These are phyloP conservation scores for Seriola rivoliana DNA, from an alignment of 2,113 vertebrate species.

Conservation along the genomic window DNA sequence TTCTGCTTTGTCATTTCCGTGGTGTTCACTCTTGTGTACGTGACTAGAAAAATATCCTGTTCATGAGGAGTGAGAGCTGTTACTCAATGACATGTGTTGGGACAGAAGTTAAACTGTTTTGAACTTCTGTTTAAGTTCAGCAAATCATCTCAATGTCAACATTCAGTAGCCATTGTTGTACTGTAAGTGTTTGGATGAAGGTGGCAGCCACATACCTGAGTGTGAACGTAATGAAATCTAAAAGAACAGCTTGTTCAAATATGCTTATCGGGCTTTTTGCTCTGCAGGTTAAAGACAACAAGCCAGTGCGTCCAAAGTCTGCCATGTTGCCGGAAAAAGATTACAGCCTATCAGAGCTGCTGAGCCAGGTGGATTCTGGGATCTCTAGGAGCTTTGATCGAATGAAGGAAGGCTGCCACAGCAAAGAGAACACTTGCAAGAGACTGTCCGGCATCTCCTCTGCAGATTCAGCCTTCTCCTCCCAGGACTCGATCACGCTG, in stretches of 20 bases:
- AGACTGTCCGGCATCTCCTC: conserved; percentile 96
- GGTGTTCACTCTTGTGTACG: conserved; percentile 1
- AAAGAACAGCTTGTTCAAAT: conserved; percentile 17
- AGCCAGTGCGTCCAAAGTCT: conserved; percentile 83
- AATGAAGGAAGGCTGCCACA: conserved; percentile 90
- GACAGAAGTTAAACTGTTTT: neutral
- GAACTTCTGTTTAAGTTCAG: neutral
- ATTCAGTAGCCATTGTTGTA: neutral
- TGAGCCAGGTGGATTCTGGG: conserved; percentile 95
- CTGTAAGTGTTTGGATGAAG: neutral
- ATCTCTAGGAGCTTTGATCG: conserved; percentile 91
- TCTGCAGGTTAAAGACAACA: conserved; percentile 73
- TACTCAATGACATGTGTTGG: neutral
- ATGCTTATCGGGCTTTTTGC: conserved; percentile 34
- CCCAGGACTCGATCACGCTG: conserved; percentile 94
- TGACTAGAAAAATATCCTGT: conserved; percentile 31
- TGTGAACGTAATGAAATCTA: conserved; percentile 26
- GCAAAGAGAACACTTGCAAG: conserved; percentile 89
- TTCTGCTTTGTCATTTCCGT: conserved; percentile 37
- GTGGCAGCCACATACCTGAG: neutral
- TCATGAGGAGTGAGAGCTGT: neutral
- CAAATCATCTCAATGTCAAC: conserved; percentile 3
- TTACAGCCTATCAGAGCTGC: conserved; percentile 92
- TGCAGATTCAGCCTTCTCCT: conserved; percentile 97
- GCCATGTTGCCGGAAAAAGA: conserved; percentile 90